Evolutionary conservation across 2,888 invertebrate genomes (phyloP).

Genomic region (Schizaphis graminum): DNA sequence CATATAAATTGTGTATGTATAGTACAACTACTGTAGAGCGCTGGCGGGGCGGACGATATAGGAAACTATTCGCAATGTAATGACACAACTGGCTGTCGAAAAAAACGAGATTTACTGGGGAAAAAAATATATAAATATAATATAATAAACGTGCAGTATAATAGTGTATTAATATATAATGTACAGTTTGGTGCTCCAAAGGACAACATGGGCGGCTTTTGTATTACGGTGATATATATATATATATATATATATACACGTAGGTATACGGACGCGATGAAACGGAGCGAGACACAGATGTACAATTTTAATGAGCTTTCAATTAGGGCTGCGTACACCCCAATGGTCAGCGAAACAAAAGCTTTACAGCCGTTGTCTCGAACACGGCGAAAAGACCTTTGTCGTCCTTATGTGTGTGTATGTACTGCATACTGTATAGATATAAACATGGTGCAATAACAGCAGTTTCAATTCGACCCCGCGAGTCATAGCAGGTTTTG

Average conservation of each 20-base stretch:
- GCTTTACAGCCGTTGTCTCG: conserved; percentile 4
- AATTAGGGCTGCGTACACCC: conserved; percentile 44
- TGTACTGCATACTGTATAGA: neutral
- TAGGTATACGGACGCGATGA: neutral
- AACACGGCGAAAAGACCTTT: neutral
- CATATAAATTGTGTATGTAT: neutral
- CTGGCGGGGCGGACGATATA: neutral
- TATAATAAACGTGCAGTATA: neutral
- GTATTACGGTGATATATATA: neutral
- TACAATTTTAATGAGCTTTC: conserved; percentile 60
- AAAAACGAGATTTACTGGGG: neutral
- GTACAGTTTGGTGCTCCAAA: neutral
- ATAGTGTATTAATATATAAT: neutral
- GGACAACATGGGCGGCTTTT: neutral
- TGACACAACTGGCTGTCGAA: neutral
- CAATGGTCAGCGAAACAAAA: conserved; percentile 46
- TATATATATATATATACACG: neutral
- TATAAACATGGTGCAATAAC: neutral
- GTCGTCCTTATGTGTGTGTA: neutral
- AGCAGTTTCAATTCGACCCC: neutral
- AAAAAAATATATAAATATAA: neutral
- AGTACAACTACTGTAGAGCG: neutral
- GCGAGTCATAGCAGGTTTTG: neutral
- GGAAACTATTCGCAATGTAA: conserved; percentile 25
- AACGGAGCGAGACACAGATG: neutral